phyloP scores from a whole-genome alignment of 1,140 invertebrate species.

The Babylonia areolata region DNA sequence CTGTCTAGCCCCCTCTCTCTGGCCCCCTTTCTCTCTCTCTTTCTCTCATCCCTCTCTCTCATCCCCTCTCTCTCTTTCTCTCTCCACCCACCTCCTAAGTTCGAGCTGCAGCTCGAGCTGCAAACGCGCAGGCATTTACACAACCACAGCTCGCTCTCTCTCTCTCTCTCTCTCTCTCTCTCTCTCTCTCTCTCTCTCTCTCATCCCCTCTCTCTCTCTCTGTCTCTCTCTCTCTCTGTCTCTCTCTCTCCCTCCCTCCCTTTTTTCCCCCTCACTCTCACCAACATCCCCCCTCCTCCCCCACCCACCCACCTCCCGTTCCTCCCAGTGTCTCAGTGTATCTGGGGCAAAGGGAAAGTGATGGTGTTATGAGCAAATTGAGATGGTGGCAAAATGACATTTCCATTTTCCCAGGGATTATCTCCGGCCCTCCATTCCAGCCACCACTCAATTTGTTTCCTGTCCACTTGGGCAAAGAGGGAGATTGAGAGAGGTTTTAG shows the following conservation, averaged over 20 bases:
- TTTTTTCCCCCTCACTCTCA: background rate
- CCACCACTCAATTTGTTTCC: background rate
- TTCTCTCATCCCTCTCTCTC: too few relatives aligned
- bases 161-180: background rate
- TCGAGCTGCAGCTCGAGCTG: too few relatives aligned
- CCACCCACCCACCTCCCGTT: background rate
- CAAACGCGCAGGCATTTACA: too few relatives aligned
- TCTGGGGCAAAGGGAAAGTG: background rate
- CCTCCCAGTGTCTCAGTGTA: background rate
- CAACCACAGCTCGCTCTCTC: background rate
- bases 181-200: background rate
- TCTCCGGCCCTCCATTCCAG: background rate
- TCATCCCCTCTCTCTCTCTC: too few relatives aligned
- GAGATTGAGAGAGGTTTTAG: background rate
- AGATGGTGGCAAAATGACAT: constrained; percentile 20
- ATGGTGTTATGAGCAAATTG: constrained; percentile 12
- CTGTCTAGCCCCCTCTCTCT: background rate
- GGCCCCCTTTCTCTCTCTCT: background rate
- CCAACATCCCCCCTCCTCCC: background rate
- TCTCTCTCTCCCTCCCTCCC: background rate
- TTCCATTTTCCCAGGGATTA: constrained; percentile 21
- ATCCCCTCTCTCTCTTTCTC: background rate
- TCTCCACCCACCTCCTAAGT: background rate
- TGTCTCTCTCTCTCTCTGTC: too few relatives aligned
- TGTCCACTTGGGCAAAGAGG: background rate